Conservation (phyloP, 2,888 invertebrate species). For the Mimas tiliae region DNA sequence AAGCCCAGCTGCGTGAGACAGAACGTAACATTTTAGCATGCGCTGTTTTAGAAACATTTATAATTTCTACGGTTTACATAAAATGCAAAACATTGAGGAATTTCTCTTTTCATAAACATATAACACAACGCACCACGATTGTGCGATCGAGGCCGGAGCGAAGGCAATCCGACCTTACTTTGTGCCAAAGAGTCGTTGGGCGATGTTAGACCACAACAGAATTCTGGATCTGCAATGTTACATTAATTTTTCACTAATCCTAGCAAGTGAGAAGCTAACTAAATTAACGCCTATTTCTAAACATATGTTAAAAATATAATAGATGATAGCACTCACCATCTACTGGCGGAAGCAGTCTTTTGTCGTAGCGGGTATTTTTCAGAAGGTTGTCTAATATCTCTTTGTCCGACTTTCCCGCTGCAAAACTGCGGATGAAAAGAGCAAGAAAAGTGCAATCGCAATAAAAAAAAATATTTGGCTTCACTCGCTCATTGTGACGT, state of each 20-base stretch:
- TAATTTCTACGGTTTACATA: conserved; percentile 58
- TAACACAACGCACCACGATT: conserved; percentile 86
- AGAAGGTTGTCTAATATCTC: conserved; percentile 96
- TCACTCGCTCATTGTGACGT: not conserved
- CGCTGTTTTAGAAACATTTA: conserved; percentile 54
- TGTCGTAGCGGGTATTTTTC: conserved; percentile 95
- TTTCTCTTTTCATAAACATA: conserved; percentile 84
- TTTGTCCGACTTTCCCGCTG: conserved; percentile 96
- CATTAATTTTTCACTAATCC: conserved; percentile 34
- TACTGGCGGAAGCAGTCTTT: conserved; percentile 95
- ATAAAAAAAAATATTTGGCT: not conserved
- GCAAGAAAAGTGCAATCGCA: not conserved
- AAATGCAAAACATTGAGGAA: conserved; percentile 50
- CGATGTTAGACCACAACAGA: conserved; percentile 93
- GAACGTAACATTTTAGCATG: conserved; percentile 54
- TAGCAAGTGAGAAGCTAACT: conserved; percentile 8
- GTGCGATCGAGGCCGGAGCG: conserved; percentile 84
- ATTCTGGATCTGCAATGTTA: conserved; percentile 93
- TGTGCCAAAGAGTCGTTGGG: conserved; percentile 90
- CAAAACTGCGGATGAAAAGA: conserved; percentile 87
- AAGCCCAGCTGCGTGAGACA: conserved; percentile 53
- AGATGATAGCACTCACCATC: conserved; percentile 86
- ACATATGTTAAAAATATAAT: conserved; percentile 19
- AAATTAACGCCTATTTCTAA: conserved; percentile 1
- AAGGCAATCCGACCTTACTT: conserved; percentile 82